These are phyloP conservation scores for Galbula dea DNA, from an alignment of 2,113 vertebrate genomes.

Conservation along the genomic window DNA sequence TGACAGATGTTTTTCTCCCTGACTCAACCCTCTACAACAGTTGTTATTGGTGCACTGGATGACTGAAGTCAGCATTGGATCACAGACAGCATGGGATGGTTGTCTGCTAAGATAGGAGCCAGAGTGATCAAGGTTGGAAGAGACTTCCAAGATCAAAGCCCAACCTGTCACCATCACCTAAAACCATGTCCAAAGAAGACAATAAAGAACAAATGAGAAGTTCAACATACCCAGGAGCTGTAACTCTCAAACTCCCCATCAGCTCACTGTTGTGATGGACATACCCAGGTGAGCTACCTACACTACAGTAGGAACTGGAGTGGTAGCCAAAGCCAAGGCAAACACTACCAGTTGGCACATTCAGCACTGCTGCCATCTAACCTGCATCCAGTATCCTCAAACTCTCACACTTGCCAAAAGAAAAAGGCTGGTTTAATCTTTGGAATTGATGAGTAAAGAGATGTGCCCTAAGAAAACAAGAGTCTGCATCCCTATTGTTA, in stretches of 20 bases:
- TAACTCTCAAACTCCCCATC: too few relatives aligned
- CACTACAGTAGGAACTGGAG: not conserved
- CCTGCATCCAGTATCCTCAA: not conserved
- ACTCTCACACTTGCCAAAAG: not conserved
- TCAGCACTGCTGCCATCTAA: not conserved
- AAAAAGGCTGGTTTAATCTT: not conserved
- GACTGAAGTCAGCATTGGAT: not conserved
- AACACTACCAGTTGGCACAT: not conserved
- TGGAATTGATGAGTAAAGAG: not conserved
- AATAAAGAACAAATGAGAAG: not conserved
- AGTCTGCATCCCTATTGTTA: not conserved
- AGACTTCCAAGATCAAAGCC: too few relatives aligned
- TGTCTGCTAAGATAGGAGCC: not conserved
- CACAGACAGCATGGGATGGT: not conserved
- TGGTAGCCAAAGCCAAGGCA: not conserved
- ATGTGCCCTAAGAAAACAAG: fast-evolving
- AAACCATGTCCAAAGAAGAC: too few relatives aligned
- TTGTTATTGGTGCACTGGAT: not conserved
- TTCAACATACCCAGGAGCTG: not conserved
- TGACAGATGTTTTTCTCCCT: not conserved
- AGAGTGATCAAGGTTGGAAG: too few relatives aligned
- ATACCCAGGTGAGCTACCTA: not conserved
- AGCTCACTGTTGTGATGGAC: too few relatives aligned
- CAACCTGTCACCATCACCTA: too few relatives aligned
- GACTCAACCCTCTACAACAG: too few relatives aligned